Conservation (phyloP, 2,113 vertebrate genomes). For the Cololabis saira region DNA sequence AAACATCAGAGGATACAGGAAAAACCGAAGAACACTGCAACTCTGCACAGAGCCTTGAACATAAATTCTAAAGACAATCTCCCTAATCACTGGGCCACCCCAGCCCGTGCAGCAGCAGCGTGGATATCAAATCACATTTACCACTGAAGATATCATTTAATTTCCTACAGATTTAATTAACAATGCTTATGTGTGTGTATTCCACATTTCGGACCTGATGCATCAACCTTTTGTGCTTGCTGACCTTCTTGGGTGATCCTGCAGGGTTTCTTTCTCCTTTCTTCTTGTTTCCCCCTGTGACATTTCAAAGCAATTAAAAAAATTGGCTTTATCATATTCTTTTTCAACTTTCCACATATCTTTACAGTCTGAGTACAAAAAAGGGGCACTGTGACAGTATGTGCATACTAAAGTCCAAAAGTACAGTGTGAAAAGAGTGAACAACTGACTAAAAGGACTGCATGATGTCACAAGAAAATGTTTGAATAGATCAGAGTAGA, state of each 20-base stretch:
- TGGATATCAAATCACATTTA: slow-evolving; percentile 38
- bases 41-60: slow-evolving; percentile 1
- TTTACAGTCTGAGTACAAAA: slow-evolving; percentile 11
- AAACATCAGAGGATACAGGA: not conserved
- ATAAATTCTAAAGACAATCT: slow-evolving; percentile 19
- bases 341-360: slow-evolving; percentile 7
- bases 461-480: not conserved
- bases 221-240: slow-evolving; percentile 38
- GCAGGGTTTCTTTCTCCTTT: not conserved
- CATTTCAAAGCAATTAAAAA: slow-evolving; percentile 49
- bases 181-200: slow-evolving; percentile 27
- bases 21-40: not conserved
- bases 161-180: slow-evolving; percentile 45
- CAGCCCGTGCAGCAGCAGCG: slow-evolving; percentile 3
- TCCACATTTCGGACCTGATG: slow-evolving; percentile 29
- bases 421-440: slow-evolving; percentile 18
- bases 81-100: slow-evolving; percentile 34
- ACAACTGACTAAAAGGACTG: slow-evolving; percentile 24
- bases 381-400: slow-evolving; percentile 8
- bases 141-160: slow-evolving; percentile 30
- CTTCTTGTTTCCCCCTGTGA: slow-evolving; percentile 20
- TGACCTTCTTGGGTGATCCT: slow-evolving; percentile 16
- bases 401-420: slow-evolving; percentile 8
- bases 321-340: slow-evolving; percentile 11
- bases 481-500: no score